Conservation (phyloP, 2,113 vertebrate genomes). For the Entosphenus tridentatus region DNA sequence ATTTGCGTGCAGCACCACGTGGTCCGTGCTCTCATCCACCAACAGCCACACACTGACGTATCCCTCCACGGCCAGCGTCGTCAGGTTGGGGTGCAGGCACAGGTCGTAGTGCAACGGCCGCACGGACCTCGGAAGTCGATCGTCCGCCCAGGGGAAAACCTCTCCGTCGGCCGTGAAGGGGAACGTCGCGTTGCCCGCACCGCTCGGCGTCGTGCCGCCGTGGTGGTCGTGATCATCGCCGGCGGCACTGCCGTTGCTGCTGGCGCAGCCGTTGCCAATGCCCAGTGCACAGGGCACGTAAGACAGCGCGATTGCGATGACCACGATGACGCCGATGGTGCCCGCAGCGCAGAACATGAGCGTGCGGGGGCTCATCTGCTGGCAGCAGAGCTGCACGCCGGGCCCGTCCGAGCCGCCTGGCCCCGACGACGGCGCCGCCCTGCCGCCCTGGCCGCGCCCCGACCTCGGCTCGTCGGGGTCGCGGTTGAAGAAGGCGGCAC, state of each 20-base stretch:
- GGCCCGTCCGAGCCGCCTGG: too few relatives aligned
- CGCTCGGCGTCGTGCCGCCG: too few relatives aligned
- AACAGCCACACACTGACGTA: conserved; percentile 25
- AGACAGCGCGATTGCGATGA: too few relatives aligned
- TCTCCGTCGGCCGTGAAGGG: conserved; percentile 23
- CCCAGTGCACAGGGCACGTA: too few relatives aligned
- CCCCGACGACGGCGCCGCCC: too few relatives aligned
- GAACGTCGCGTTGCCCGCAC: not conserved
- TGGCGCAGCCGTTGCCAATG: too few relatives aligned
- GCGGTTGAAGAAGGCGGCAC: conserved; percentile 96
- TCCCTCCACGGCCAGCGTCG: conserved; percentile 33
- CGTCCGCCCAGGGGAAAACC: conserved; percentile 40
- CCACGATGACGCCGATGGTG: too few relatives aligned
- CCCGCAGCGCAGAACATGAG: too few relatives aligned
- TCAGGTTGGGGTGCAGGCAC: conserved; percentile 52
- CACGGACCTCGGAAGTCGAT: conserved; percentile 38
- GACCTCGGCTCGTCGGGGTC: conserved; percentile 21
- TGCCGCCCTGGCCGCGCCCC: not conserved
- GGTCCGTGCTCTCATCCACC: conserved; percentile 22
- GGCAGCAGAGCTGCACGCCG: too few relatives aligned
- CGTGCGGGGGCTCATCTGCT: too few relatives aligned
- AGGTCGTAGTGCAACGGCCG: conserved; percentile 40
- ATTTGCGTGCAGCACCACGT: conserved; percentile 46
- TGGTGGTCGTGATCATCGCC: too few relatives aligned
- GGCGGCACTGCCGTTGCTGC: too few relatives aligned